Conservation (phyloP, 2,113 vertebrate genomes). For the Catharus fuscescens region DNA sequence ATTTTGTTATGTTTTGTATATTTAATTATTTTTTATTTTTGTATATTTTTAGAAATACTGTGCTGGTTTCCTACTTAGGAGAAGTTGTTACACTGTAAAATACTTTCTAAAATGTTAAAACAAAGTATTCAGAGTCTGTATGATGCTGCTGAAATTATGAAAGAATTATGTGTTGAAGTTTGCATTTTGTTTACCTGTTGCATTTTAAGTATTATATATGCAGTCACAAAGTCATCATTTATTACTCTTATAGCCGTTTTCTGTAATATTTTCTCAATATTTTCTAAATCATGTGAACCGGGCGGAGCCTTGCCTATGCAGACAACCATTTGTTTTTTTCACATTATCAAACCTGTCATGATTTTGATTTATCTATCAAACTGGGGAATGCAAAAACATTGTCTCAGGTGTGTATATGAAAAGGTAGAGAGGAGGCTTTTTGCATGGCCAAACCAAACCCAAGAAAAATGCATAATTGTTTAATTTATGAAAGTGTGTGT, state of each 20-base stretch:
- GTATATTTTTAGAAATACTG: neutral
- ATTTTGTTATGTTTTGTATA: neutral
- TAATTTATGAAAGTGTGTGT: neutral
- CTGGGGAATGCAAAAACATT: neutral
- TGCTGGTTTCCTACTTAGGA: neutral
- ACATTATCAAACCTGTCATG: neutral
- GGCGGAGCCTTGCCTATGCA: neutral
- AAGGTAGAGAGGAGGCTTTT: neutral
- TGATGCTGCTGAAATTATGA: neutral
- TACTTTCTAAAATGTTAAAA: neutral
- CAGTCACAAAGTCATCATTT: neutral
- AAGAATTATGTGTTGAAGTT: neutral
- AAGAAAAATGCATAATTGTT: neutral
- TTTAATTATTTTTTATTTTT: neutral
- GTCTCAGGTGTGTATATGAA: neutral
- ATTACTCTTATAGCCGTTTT: neutral
- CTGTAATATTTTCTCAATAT: neutral
- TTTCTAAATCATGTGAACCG: neutral
- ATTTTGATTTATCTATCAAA: neutral
- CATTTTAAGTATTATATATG: neutral
- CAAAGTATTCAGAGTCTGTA: neutral
- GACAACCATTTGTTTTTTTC: neutral
- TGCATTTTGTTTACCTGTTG: neutral
- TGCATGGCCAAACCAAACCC: neutral
- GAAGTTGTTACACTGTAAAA: neutral